phyloP scores from a whole-genome alignment of 2,888 invertebrate genomes.

The Scelioninae gen. 2 region DNA sequence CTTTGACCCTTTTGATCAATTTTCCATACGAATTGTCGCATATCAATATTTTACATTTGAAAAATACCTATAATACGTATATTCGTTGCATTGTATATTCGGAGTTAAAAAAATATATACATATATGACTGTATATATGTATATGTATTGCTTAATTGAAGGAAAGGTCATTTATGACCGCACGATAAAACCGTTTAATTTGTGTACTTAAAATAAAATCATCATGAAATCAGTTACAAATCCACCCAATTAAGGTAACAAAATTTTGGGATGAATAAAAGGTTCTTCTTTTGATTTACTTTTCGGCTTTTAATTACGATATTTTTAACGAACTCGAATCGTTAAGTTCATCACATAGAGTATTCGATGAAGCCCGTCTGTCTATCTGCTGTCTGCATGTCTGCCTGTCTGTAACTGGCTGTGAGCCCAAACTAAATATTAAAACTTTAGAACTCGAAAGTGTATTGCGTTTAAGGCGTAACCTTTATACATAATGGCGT shows the following conservation, averaged over 20 bases:
- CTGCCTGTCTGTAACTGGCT: constrained; percentile 63
- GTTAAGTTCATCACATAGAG: constrained; percentile 29
- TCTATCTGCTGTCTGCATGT: constrained; percentile 57
- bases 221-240: background rate
- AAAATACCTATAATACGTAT: too few species aligned
- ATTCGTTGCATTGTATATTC: too few species aligned
- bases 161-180: constrained; percentile 1
- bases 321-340: constrained; percentile 13
- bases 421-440: constrained; percentile 61
- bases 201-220: constrained; percentile 4
- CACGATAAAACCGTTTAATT: background rate
- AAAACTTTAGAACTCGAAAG: constrained; percentile 59
- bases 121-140: too few species aligned
- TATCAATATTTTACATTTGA: too few species aligned
- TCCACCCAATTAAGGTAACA: too few species aligned
- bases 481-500: constrained; percentile 57
- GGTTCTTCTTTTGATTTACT: constrained; percentile 49
- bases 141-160: constrained; percentile 1
- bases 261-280: constrained; percentile 3
- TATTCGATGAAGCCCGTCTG: constrained; percentile 41
- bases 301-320: constrained; percentile 40
- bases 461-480: constrained; percentile 58
- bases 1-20: too few species aligned
- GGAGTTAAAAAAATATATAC: too few species aligned
- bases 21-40: too few species aligned